Evolutionary conservation across 2,888 invertebrate genomes (phyloP).

Genomic region (Drosophila antonietae): DNA sequence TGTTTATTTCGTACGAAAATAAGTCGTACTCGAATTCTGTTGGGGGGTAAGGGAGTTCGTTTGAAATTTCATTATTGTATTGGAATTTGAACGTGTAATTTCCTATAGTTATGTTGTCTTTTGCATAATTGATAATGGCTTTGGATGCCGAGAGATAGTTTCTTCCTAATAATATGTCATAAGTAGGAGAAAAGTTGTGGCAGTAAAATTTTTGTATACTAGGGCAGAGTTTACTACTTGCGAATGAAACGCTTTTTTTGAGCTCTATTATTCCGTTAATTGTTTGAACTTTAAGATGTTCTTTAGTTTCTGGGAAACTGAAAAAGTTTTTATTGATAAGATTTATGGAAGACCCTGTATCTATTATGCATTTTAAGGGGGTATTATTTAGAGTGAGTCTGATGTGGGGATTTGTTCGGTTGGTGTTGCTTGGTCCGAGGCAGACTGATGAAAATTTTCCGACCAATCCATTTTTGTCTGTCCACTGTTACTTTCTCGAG

Average conservation of each 20-base stretch:
- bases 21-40: neutral
- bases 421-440: neutral
- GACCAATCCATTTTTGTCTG: too few relatives aligned
- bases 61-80: neutral
- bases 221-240: neutral
- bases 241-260: neutral
- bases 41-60: neutral
- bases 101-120: neutral
- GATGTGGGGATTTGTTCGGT: neutral
- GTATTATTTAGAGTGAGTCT: neutral
- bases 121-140: neutral
- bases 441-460: neutral
- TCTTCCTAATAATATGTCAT: neutral
- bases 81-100: neutral
- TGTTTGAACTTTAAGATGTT: neutral
- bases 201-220: neutral
- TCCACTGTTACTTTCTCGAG: too few relatives aligned
- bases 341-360: neutral
- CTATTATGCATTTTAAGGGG: neutral
- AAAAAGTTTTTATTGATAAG: neutral
- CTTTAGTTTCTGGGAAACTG: conserved; percentile 1
- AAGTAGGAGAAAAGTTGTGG: neutral
- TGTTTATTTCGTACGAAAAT: neutral
- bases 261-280: neutral
- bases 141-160: neutral